Conservation (phyloP, 1,140 invertebrate species). For the Amphibalanus amphitrite region DNA sequence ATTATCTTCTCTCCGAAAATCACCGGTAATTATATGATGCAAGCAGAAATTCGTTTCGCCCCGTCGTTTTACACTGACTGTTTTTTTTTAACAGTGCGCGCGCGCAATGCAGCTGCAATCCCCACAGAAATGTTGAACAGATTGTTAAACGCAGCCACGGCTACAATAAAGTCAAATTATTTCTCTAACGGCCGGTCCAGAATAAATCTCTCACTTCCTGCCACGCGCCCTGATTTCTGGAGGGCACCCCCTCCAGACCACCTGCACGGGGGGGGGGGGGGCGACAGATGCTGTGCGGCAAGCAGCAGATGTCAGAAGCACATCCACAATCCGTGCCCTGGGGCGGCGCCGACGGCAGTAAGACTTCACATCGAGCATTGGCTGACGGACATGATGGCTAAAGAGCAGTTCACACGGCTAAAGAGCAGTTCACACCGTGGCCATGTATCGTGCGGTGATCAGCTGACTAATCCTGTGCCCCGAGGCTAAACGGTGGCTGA, state of each 20-base stretch:
- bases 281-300: no score
- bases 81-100: background rate
- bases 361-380: no score
- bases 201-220: background rate
- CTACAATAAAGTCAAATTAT: slow-evolving; percentile 2
- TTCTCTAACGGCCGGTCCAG: background rate
- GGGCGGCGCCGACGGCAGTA: no score
- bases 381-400: no score
- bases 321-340: no score
- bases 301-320: background rate
- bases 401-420: no score
- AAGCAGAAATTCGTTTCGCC: background rate
- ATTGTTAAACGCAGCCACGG: background rate
- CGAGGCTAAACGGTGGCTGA: no score
- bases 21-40: background rate
- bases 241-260: background rate
- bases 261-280: no score
- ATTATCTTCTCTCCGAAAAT: background rate
- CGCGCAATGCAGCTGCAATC: background rate
- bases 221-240: background rate
- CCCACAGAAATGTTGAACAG: background rate
- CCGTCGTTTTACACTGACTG: background rate
- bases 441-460: no score
- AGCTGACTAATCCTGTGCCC: no score
- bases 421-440: no score